Conservation (phyloP, 2,888 invertebrate species). For the Temnothorax ravouxi region DNA sequence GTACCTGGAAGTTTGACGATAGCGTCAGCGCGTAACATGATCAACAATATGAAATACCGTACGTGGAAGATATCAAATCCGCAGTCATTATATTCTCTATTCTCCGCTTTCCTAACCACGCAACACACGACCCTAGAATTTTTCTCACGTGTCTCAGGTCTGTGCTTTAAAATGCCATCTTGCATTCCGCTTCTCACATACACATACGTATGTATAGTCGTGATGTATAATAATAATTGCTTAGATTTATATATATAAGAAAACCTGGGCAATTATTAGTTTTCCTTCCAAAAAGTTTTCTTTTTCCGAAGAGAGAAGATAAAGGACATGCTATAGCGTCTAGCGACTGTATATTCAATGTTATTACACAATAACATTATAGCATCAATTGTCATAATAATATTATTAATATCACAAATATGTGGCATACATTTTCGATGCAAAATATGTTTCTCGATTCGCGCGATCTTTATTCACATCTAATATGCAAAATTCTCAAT, state of each 20-base stretch:
- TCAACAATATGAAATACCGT: constrained; percentile 61
- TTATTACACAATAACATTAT: not conserved
- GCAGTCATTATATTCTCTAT: constrained; percentile 62
- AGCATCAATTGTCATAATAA: not conserved
- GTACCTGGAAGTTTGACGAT: constrained; percentile 54
- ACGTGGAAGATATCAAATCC: constrained; percentile 59
- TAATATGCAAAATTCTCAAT: constrained; percentile 8
- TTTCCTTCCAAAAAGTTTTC: not conserved
- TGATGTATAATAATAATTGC: too few relatives aligned
- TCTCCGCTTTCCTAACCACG: constrained; percentile 24
- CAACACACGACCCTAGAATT: not conserved
- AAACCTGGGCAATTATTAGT: too few relatives aligned
- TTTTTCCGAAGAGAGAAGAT: not conserved
- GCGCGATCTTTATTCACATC: not conserved
- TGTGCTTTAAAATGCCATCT: constrained; percentile 2
- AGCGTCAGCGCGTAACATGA: constrained; percentile 65
- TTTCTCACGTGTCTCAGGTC: not conserved
- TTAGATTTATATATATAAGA: too few relatives aligned
- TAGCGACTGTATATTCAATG: not conserved
- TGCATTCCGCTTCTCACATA: constrained; percentile 1
- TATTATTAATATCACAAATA: not conserved
- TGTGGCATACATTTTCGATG: too few relatives aligned
- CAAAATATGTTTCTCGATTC: not conserved
- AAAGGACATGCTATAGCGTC: not conserved
- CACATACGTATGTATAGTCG: too few relatives aligned